phyloP scores from a whole-genome alignment of 2,113 vertebrate species.

The Pelmatolapia mariae region DNA sequence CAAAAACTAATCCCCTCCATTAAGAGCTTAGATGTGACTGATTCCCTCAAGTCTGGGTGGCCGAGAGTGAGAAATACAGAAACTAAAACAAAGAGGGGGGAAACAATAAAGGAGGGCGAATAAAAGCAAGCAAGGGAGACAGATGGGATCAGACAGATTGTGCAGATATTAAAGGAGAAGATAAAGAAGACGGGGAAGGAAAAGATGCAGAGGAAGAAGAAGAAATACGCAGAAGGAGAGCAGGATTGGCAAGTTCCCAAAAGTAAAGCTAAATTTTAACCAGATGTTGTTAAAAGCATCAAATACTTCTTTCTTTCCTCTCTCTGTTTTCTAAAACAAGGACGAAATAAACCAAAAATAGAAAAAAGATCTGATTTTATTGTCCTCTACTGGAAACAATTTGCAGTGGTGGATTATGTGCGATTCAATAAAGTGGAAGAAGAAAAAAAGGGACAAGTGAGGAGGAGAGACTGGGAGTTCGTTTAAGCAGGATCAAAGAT shows the following conservation, averaged over 20 bases:
- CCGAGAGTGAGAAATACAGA: not conserved
- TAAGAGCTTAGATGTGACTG: slow-evolving; percentile 47
- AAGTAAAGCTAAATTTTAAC: slow-evolving; percentile 21
- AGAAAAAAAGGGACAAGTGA: not conserved
- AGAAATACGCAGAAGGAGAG: not conserved
- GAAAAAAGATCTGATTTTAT: not conserved
- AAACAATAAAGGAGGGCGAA: not conserved
- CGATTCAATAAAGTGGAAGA: not conserved
- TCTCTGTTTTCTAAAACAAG: not conserved
- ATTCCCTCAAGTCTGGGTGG: slow-evolving; percentile 47
- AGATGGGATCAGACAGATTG: not conserved
- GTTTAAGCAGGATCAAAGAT: not conserved
- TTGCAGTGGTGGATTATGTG: slow-evolving; percentile 3
- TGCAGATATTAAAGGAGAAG: not conserved
- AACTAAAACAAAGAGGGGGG: not conserved
- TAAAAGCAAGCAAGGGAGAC: not conserved
- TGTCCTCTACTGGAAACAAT: slow-evolving; percentile 12
- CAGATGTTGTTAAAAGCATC: slow-evolving; percentile 37
- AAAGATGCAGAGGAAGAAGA: not conserved
- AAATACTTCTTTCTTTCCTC: not conserved
- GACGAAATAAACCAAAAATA: not conserved
- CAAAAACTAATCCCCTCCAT: slow-evolving; percentile 46
- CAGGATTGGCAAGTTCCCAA: not conserved
- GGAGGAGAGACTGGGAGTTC: not conserved
- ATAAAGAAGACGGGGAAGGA: not conserved